Conservation (phyloP, 2,113 vertebrate species). For the Anarhynchus alexandrinus region DNA sequence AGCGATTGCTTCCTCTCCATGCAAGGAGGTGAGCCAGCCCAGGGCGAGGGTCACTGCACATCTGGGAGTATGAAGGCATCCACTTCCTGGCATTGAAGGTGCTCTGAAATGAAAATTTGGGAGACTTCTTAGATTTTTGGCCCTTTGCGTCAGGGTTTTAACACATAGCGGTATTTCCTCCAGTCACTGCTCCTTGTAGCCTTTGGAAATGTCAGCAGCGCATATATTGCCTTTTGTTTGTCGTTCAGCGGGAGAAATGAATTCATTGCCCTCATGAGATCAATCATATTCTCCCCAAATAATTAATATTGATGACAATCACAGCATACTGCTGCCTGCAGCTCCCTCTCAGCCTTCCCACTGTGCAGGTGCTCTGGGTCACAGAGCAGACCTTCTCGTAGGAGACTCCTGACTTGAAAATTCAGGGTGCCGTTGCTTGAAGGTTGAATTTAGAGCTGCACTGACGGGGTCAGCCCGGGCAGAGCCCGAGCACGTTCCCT, state of each 20-base stretch:
- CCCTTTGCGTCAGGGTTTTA: background rate
- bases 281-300: constrained; percentile 36
- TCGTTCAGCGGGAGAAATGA: constrained; percentile 14
- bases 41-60: background rate
- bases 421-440: background rate
- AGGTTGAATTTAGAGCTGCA: background rate
- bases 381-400: background rate
- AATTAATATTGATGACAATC: constrained; percentile 53
- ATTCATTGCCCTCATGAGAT: constrained; percentile 44
- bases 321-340: background rate
- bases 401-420: background rate
- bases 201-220: constrained; percentile 41
- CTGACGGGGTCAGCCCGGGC: background rate
- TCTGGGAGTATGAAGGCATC: background rate
- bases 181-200: background rate
- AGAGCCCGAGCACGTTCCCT: background rate
- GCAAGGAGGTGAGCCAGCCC: background rate
- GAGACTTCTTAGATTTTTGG: background rate
- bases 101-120: background rate
- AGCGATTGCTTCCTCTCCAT: background rate
- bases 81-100: background rate
- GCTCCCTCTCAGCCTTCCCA: background rate
- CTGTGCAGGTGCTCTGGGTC: background rate
- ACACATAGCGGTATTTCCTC: background rate
- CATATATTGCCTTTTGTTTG: constrained; percentile 53